phyloP scores from a whole-genome alignment of 2,113 vertebrate genomes.

The Cochlearius cochlearius region DNA sequence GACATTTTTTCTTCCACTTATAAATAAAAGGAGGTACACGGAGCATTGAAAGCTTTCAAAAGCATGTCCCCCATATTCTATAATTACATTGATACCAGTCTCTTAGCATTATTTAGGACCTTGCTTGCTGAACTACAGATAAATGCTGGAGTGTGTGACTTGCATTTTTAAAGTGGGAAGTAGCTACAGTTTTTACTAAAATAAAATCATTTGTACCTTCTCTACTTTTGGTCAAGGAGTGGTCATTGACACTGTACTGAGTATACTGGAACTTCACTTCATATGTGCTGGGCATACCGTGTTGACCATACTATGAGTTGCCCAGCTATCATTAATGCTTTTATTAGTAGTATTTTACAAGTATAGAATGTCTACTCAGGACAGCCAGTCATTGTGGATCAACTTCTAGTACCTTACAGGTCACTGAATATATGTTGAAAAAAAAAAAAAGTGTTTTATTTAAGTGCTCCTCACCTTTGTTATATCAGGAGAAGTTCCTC shows the following conservation, averaged over 20 bases:
- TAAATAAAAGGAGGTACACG: not conserved
- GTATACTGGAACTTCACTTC: not conserved
- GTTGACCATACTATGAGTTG: not conserved
- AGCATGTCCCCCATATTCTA: fast-evolving
- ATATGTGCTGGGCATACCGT: not conserved
- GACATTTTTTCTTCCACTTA: not conserved
- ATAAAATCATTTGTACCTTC: not conserved
- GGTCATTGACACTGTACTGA: not conserved
- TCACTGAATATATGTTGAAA: not conserved
- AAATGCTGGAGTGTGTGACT: not conserved
- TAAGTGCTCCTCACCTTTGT: not conserved
- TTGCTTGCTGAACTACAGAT: not conserved
- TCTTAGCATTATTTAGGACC: not conserved
- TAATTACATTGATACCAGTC: not conserved
- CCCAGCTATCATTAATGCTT: not conserved
- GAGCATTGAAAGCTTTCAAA: not conserved
- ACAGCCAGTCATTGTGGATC: not conserved
- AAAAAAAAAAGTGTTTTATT: not conserved
- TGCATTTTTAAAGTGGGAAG: not conserved
- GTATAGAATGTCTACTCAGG: not conserved
- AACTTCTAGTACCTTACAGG: not conserved
- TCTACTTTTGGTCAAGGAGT: not conserved
- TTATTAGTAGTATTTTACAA: not conserved
- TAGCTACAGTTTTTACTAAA: not conserved
- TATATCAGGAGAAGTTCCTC: not conserved